These are phyloP conservation scores for Drosophila borealis DNA, from an alignment of 2,888 invertebrate species.

Conservation along the genomic window DNA sequence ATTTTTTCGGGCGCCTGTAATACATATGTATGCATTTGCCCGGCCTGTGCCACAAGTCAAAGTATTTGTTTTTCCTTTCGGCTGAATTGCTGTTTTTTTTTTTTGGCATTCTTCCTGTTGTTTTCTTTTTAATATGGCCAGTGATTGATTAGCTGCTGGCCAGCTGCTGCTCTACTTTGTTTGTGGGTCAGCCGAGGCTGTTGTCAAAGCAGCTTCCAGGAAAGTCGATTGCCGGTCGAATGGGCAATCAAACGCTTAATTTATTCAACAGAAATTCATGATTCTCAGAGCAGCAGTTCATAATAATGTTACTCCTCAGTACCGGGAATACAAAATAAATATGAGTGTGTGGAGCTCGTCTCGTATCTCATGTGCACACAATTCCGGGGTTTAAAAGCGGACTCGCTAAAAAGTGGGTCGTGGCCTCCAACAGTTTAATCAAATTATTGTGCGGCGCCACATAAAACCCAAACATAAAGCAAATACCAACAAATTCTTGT, in stretches of 20 bases:
- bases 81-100: conserved; percentile 3
- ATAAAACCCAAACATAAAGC: conserved; percentile 48
- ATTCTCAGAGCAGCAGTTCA: too few relatives aligned
- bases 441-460: conserved; percentile 45
- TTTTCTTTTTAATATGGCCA: conserved; percentile 8
- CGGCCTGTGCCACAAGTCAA: conserved; percentile 47
- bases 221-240: background rate
- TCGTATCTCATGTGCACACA: background rate
- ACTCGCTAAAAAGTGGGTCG: background rate
- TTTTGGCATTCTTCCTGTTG: conserved; percentile 8
- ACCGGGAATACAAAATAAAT: conserved; percentile 1
- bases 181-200: background rate
- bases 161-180: conserved; percentile 25
- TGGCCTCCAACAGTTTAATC: conserved; percentile 49
- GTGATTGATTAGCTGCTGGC: conserved; percentile 64
- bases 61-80: conserved; percentile 24
- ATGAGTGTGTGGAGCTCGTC: conserved; percentile 1
- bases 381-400: conserved; percentile 1
- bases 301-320: too few relatives aligned
- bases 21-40: conserved; percentile 12
- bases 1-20: conserved; percentile 21
- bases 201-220: too few relatives aligned
- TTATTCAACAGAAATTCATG: too few relatives aligned
- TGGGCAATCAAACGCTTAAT: background rate
- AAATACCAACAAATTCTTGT: conserved; percentile 51